Percentiles rank a stretch among this genome's conserved stretches.
These are phyloP conservation scores for Caracal caracal DNA, from an alignment of 2,113 vertebrate genomes.

Conservation along the genomic window DNA sequence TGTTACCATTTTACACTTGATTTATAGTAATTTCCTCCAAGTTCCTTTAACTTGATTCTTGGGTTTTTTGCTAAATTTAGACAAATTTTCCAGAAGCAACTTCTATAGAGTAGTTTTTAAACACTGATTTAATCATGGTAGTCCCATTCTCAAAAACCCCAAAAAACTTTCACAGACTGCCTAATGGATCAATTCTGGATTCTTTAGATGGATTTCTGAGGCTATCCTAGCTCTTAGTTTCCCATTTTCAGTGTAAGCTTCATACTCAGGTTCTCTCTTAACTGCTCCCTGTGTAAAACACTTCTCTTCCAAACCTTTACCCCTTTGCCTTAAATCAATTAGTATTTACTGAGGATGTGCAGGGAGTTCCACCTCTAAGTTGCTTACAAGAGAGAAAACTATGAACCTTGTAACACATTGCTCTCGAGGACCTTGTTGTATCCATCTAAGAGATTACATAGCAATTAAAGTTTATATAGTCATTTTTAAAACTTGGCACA, in stretches of 20 bases:
- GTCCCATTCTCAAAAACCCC: background rate
- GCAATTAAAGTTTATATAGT: background rate
- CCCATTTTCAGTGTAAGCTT: background rate
- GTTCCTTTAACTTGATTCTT: slow-evolving; percentile 5
- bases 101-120: background rate
- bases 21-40: background rate
- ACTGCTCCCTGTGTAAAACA: background rate
- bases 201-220: background rate
- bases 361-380: background rate
- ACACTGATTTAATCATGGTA: background rate
- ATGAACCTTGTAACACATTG: background rate
- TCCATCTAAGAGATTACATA: background rate
- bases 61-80: background rate
- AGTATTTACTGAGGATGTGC: background rate
- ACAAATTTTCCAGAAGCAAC: background rate
- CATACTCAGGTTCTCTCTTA: background rate
- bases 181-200: background rate
- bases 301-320: background rate
- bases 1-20: background rate
- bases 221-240: background rate
- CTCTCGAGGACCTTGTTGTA: background rate
- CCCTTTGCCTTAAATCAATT: background rate
- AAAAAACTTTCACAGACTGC: background rate
- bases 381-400: background rate
- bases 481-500: background rate